phyloP scores from a whole-genome alignment of 2,797 vertebrate genomes.

The Amniataba percoides region DNA sequence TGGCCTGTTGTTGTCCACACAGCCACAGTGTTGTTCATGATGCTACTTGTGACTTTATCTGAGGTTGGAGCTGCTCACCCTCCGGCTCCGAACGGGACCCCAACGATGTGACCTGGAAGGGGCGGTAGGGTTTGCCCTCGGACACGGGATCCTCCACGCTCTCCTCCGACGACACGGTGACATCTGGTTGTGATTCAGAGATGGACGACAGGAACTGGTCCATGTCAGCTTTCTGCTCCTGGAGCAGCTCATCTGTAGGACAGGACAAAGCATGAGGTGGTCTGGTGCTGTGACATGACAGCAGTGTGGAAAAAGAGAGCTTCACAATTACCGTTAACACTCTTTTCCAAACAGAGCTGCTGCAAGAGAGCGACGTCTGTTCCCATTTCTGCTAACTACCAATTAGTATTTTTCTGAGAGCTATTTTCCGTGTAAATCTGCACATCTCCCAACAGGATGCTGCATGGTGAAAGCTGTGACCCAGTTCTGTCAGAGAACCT shows the following conservation, averaged over 20 bases:
- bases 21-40: conserved; percentile 15
- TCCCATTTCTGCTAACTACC: conserved; percentile 66
- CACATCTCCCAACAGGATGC: conserved; percentile 71
- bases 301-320: conserved; percentile 11
- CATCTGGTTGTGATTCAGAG: conserved; percentile 93
- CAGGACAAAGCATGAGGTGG: conserved; percentile 2
- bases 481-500: conserved; percentile 79
- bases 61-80: conserved; percentile 84
- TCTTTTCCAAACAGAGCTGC: conserved; percentile 17
- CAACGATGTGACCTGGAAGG: conserved; percentile 94
- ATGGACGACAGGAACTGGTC: conserved; percentile 96
- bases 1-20: conserved; percentile 36
- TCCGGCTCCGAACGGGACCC: conserved; percentile 90
- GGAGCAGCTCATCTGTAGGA: conserved; percentile 92
- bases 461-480: conserved; percentile 65
- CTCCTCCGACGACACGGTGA: conserved; percentile 94
- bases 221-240: conserved; percentile 95
- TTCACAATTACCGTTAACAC: conserved; percentile 41
- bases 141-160: conserved; percentile 88
- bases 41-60: conserved; percentile 10
- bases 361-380: conserved; percentile 39
- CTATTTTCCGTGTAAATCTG: conserved; percentile 66
- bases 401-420: conserved; percentile 72
- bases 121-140: conserved; percentile 91
- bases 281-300: conserved; percentile 2